phyloP scores from a whole-genome alignment of 2,888 invertebrate genomes.

The Leptothorax acervorum region DNA sequence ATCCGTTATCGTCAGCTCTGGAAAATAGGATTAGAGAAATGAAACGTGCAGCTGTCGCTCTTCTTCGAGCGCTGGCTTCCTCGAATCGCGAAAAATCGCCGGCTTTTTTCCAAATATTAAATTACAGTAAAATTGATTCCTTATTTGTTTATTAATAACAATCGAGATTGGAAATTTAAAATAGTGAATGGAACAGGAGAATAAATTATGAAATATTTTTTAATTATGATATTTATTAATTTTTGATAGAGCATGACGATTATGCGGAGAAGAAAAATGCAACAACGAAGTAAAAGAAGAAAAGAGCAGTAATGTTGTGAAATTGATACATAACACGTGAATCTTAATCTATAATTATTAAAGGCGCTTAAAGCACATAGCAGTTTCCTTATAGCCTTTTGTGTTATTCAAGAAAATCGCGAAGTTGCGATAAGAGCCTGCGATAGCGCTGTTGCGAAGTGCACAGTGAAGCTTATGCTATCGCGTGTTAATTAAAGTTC shows the following conservation, averaged over 20 bases:
- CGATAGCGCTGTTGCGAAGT: not conserved
- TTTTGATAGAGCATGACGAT: not conserved
- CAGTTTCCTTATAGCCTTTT: not conserved
- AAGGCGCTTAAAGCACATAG: not conserved
- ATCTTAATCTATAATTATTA: not conserved
- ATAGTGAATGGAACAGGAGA: not conserved
- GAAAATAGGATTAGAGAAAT: conserved; percentile 52
- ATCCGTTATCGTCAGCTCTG: conserved; percentile 44
- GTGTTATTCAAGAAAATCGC: conserved; percentile 21
- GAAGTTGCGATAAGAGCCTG: conserved; percentile 2
- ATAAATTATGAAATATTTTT: not conserved
- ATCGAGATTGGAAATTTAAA: not conserved
- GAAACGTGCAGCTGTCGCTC: conserved; percentile 37
- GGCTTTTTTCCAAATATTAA: not conserved
- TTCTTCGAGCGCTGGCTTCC: not conserved
- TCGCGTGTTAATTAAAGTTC: conserved; percentile 39
- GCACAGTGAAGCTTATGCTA: not conserved
- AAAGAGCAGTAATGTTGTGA: not conserved
- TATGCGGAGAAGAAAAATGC: not conserved
- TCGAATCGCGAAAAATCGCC: not conserved
- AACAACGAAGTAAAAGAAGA: not conserved
- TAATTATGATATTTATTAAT: not conserved
- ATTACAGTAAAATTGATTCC: not conserved
- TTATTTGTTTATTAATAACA: not conserved
- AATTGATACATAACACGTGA: not conserved